A percentile compares a stretch with the other conserved stretches of the same genome.
phyloP scores from a whole-genome alignment of 2,888 invertebrate genomes.

The Drosophila mulleri region DNA sequence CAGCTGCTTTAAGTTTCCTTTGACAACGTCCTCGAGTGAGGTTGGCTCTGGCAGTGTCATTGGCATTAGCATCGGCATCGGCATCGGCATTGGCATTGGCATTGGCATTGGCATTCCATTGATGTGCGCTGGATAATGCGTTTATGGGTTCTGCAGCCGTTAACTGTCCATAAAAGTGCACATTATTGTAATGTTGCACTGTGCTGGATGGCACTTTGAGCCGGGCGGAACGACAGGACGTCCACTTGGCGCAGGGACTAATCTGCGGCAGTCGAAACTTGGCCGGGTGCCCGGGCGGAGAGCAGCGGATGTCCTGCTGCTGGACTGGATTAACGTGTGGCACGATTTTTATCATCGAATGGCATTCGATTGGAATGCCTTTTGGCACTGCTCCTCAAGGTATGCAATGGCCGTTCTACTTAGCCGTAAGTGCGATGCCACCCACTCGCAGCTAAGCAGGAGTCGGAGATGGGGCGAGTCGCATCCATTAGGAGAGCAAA shows the following conservation, averaged over 20 bases:
- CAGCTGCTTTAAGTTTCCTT: slow-evolving; percentile 30
- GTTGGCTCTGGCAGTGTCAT: slow-evolving; percentile 3
- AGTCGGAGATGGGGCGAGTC: not conserved
- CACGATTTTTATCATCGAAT: slow-evolving; percentile 80
- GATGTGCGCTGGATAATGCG: slow-evolving; percentile 73
- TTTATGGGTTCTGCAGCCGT: slow-evolving; percentile 78
- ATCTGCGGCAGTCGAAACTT: slow-evolving; percentile 37
- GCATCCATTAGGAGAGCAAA: slow-evolving; percentile 55
- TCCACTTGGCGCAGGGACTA: slow-evolving; percentile 30
- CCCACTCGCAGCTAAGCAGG: not conserved
- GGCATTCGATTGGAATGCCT: slow-evolving; percentile 75
- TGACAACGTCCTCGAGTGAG: not conserved
- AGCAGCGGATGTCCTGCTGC: slow-evolving; percentile 51
- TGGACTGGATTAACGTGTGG: slow-evolving; percentile 73
- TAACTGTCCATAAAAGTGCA: slow-evolving; percentile 81
- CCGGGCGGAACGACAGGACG: slow-evolving; percentile 59
- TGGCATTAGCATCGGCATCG: slow-evolving; percentile 31
- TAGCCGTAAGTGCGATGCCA: slow-evolving; percentile 24
- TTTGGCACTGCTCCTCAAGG: slow-evolving; percentile 58
- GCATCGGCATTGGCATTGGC: slow-evolving; percentile 40
- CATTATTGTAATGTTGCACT: slow-evolving; percentile 82
- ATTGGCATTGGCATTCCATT: slow-evolving; percentile 62
- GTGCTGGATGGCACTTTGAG: slow-evolving; percentile 65
- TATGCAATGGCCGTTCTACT: slow-evolving; percentile 42
- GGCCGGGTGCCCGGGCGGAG: slow-evolving; percentile 21